Base-by-base conservation (phyloP, 2,888 invertebrate genomes). In the Hartigia nigra region DNA sequence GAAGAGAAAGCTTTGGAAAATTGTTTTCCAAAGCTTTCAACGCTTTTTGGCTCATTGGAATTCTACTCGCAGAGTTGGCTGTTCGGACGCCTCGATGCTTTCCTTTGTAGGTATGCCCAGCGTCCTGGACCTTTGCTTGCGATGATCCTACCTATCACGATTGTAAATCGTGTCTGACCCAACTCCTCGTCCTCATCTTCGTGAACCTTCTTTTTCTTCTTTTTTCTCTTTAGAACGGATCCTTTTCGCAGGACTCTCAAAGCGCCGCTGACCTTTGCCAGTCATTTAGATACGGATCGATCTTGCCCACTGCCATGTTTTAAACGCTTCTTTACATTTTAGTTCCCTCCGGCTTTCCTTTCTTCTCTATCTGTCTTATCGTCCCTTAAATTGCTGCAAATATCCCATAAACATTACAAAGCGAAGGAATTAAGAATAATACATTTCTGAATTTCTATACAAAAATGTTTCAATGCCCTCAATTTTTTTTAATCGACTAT, bases 231-330 rank as follows among this genome's bases (percentile, higher is more conserved):
- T 3, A 31, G 14, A 32, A 35, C 70, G 70, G 78, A 78, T 78
- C 78, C 78, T 74, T 39, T 75, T 78, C 78, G 78, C 76, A 74
- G 76, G 76, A 39, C 72, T 72, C 12, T 78, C 78, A 78, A 78
- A 78, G 78, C 74, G 76, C 78, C 76, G 78, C 76, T 76, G 76
- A 79, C 78, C 78, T 74, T 36, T 55, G 78, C 76, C 75, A 79
- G 78, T 79, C 78, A 79, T 79, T 79, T 74, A 76, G 78, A 79
- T 79, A 79, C 76, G 74, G 76, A 79, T 79, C 75, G 74, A 76
- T 76, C 69, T 35, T 75, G 4, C 35, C 23, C 55, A 23, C 55
- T 9, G 55, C 55, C 55, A 55, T 55, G 55, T 55, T 55, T 55
- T 23, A 55, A 55, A 55, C 23, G 55, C 23, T 55, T 55, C 55